Conservation (phyloP, 2,113 vertebrate species). For the Ia io region DNA sequence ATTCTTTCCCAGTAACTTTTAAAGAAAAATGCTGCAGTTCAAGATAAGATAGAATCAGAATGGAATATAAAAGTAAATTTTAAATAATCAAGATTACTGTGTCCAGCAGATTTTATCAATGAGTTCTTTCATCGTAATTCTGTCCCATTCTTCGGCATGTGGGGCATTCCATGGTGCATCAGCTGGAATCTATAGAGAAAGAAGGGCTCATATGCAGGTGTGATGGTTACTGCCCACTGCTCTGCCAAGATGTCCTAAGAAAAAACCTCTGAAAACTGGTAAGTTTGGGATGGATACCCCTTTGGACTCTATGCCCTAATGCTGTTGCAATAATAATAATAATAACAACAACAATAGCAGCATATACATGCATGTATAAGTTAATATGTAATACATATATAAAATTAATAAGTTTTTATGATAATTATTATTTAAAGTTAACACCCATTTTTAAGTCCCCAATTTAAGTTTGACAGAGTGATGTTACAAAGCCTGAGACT, state of each 20-base stretch:
- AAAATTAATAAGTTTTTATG: neutral
- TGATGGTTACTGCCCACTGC: neutral
- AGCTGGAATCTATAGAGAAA: slow-evolving; percentile 83
- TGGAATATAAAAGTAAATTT: slow-evolving; percentile 1
- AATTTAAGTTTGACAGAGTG: slow-evolving; percentile 13
- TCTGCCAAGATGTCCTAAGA: neutral
- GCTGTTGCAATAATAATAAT: neutral
- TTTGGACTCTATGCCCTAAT: slow-evolving; percentile 18
- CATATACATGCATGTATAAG: neutral
- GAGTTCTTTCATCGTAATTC: slow-evolving; percentile 86
- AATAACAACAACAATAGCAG: neutral
- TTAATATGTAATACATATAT: neutral
- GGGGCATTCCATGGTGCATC: slow-evolving; percentile 86
- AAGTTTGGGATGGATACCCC: neutral
- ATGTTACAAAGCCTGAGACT: neutral
- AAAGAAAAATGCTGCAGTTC: neutral
- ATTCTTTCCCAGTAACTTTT: neutral
- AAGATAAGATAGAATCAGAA: neutral
- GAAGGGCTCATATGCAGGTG: neutral
- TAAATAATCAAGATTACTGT: slow-evolving; percentile 75
- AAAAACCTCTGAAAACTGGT: slow-evolving; percentile 4
- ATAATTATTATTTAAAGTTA: slow-evolving; percentile 7
- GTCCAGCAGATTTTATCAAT: slow-evolving; percentile 88
- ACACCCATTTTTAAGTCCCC: slow-evolving; percentile 2
- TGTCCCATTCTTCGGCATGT: slow-evolving; percentile 86